Evolutionary conservation across 2,888 invertebrate genomes (phyloP).

Genomic region (Philaethria dido): DNA sequence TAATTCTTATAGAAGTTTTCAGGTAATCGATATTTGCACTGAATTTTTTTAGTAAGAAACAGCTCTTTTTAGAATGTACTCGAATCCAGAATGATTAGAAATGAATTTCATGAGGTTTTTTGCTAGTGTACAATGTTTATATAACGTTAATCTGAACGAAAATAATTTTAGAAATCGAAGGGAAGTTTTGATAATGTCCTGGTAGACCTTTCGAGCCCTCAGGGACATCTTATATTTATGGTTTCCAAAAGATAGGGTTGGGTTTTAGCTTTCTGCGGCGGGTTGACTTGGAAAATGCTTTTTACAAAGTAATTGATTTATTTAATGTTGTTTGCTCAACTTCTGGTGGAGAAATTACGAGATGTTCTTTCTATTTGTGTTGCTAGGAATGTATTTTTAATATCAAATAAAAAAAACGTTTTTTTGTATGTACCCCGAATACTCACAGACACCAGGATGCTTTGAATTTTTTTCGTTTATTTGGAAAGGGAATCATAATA

Average conservation of each 20-base stretch:
- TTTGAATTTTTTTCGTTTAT: background rate
- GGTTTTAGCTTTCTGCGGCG: constrained; percentile 46
- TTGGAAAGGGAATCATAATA: too few relatives aligned
- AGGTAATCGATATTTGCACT: background rate
- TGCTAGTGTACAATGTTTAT: background rate
- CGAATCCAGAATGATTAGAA: background rate
- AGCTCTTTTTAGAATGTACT: background rate
- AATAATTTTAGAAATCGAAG: constrained; percentile 37
- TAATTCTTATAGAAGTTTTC: background rate
- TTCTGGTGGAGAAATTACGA: background rate
- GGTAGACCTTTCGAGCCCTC: constrained; percentile 48
- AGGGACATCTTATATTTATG: constrained; percentile 53
- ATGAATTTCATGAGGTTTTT: background rate
- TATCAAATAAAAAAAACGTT: background rate
- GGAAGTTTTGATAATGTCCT: constrained; percentile 46
- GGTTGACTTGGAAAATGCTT: constrained; percentile 40
- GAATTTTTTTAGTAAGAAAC: background rate
- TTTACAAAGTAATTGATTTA: constrained; percentile 37
- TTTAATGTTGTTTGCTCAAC: constrained; percentile 26
- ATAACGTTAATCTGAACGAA: constrained; percentile 20
- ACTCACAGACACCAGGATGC: too few relatives aligned
- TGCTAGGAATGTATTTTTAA: background rate
- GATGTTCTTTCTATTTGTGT: background rate
- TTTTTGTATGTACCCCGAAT: background rate
- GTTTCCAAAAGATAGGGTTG: constrained; percentile 52